Evolutionary conservation across 2,888 invertebrate species (phyloP).

Genomic region (Drosophila testacea): DNA sequence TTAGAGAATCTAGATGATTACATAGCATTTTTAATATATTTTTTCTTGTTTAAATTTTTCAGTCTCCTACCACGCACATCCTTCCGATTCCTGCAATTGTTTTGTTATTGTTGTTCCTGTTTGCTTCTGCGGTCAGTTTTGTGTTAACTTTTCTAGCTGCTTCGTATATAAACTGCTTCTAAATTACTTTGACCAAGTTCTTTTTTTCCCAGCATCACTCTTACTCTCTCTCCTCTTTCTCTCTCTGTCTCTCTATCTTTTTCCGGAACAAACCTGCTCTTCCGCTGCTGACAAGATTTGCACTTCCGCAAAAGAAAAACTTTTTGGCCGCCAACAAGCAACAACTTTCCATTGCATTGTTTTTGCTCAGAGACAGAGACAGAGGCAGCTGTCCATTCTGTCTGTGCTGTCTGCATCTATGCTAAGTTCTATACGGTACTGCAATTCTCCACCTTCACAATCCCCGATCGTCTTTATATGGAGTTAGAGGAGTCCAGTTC

Average conservation of each 20-base stretch:
- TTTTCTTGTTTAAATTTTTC: slow-evolving; percentile 42
- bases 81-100: slow-evolving; percentile 41
- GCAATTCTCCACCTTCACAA: background rate
- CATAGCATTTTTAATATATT: slow-evolving; percentile 32
- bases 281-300: slow-evolving; percentile 56
- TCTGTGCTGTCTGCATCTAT: slow-evolving; percentile 29
- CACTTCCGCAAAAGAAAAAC: slow-evolving; percentile 60
- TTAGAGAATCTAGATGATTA: background rate
- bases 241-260: slow-evolving; percentile 2
- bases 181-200: slow-evolving; percentile 71
- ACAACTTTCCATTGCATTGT: slow-evolving; percentile 55
- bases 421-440: slow-evolving; percentile 15
- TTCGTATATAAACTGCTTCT: slow-evolving; percentile 69
- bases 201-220: background rate
- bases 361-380: slow-evolving; percentile 26
- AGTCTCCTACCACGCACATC: slow-evolving; percentile 34
- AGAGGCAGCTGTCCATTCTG: slow-evolving; percentile 27
- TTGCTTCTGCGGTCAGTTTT: slow-evolving; percentile 60
- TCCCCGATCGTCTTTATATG: slow-evolving; percentile 3
- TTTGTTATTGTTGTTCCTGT: slow-evolving; percentile 50
- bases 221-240: background rate
- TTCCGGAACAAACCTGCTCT: slow-evolving; percentile 23
- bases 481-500: slow-evolving; percentile 26
- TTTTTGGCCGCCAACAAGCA: slow-evolving; percentile 33
- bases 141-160: slow-evolving; percentile 54